Evolutionary conservation across 2,888 invertebrate genomes (phyloP).

Genomic region (Lepidocyrtoides sp.): DNA sequence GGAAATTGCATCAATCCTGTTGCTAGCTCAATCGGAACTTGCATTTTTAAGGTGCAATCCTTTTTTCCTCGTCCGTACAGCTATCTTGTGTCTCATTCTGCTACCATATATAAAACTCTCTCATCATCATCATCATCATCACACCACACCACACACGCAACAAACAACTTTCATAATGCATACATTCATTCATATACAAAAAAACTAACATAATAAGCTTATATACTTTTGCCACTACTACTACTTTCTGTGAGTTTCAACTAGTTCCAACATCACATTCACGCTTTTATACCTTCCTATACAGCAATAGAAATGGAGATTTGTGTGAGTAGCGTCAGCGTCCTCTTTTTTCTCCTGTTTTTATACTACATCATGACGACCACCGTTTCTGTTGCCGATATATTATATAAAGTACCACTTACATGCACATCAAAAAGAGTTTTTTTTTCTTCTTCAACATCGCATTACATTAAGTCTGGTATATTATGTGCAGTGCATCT

Average conservation of each 20-base stretch:
- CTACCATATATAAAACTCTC: conserved; percentile 75
- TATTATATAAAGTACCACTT: conserved; percentile 49
- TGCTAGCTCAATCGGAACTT: conserved; percentile 78
- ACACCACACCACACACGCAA: conserved; percentile 54
- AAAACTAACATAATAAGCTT: not conserved
- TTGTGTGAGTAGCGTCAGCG: conserved; percentile 30
- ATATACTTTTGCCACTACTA: not conserved
- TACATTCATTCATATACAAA: not conserved
- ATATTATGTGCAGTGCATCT: not conserved
- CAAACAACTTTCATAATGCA: conserved; percentile 76
- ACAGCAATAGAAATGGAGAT: conserved; percentile 12
- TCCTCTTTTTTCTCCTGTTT: conserved; percentile 51
- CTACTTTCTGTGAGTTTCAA: too few species aligned
- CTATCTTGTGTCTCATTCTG: conserved; percentile 76
- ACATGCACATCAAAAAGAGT: conserved; percentile 35
- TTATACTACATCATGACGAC: not conserved
- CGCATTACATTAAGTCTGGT: conserved; percentile 2
- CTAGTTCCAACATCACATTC: not conserved
- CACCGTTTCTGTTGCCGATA: conserved; percentile 45
- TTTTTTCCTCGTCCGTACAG: conserved; percentile 65
- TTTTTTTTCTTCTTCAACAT: conserved; percentile 42
- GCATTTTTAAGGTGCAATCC: conserved; percentile 77
- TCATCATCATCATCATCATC: conserved; percentile 22
- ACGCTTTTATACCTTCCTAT: not conserved
- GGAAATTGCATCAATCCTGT: conserved; percentile 73